A percentile compares a stretch with the other conserved stretches of the same genome.
Evolutionary conservation across 2,797 vertebrate species (phyloP).

Genomic region (Gallirallus australis): DNA sequence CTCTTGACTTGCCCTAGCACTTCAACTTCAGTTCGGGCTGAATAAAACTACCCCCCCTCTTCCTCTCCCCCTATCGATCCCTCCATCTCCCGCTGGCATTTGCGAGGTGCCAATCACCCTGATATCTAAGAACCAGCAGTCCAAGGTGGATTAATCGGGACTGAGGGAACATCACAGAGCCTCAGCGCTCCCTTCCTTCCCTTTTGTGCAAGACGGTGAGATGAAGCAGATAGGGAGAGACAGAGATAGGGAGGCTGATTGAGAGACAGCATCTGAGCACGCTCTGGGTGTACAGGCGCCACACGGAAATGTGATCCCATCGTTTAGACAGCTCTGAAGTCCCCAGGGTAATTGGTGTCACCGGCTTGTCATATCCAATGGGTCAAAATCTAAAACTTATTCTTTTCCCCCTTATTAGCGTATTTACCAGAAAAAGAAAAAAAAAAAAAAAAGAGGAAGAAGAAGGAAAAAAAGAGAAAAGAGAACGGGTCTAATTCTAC

Average conservation of each 20-base stretch:
- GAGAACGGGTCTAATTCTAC: not conserved
- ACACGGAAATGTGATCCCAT: slow-evolving; percentile 45
- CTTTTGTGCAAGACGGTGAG: slow-evolving; percentile 36
- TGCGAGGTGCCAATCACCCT: slow-evolving; percentile 40
- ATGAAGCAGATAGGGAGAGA: slow-evolving; percentile 52
- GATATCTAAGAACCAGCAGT: slow-evolving; percentile 44
- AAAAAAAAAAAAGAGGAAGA: no score
- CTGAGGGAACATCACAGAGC: not conserved
- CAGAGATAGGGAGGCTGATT: slow-evolving; percentile 43
- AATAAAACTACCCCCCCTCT: not conserved
- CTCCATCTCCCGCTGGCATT: slow-evolving; percentile 34
- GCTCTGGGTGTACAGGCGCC: not conserved
- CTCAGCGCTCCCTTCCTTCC: rapidly evolving
- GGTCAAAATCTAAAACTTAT: slow-evolving; percentile 39
- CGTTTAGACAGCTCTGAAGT: slow-evolving; percentile 59
- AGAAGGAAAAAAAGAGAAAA: not conserved
- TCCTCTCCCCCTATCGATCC: not conserved
- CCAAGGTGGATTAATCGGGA: slow-evolving; percentile 2
- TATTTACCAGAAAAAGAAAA: not conserved
- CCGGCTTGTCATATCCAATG: slow-evolving; percentile 39
- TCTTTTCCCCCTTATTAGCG: not conserved
- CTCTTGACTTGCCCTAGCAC: not conserved
- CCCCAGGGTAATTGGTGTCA: slow-evolving; percentile 58
- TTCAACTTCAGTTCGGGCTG: not conserved
- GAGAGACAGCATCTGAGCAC: slow-evolving; percentile 40